These are phyloP conservation scores for Pachyseris speciosa DNA, from an alignment of 64 coral and sea anemone species.

Conservation along the genomic window DNA sequence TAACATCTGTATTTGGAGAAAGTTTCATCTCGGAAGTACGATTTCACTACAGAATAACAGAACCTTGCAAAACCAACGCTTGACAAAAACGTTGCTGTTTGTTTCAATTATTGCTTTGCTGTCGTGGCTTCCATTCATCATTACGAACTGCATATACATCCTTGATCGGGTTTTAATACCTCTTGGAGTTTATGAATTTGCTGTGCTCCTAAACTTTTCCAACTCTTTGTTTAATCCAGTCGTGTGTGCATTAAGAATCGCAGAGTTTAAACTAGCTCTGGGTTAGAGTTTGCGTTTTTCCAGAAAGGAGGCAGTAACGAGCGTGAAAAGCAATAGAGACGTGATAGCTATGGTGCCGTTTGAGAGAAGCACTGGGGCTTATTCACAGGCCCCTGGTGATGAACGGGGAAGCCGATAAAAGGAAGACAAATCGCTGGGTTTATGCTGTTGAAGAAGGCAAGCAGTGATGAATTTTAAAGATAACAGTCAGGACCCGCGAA, in stretches of 20 bases:
- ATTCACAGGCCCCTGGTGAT: no score
- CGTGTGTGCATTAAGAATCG: neutral
- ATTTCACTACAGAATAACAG: neutral
- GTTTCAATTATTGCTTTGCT: neutral
- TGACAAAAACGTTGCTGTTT: no score
- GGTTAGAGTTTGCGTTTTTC: neutral
- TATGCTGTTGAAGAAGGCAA: no score
- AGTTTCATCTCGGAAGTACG: neutral
- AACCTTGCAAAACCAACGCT: neutral
- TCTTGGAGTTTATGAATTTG: neutral
- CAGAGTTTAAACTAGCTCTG: neutral
- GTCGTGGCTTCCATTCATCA: neutral
- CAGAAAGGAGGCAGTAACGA: neutral
- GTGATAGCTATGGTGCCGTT: no score
- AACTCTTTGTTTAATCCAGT: neutral
- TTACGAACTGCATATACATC: neutral
- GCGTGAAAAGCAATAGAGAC: neutral
- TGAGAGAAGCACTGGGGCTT: no score
- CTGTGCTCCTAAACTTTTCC: neutral
- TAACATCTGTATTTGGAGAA: constrained; percentile 1
- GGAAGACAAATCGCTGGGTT: no score
- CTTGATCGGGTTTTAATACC: neutral
- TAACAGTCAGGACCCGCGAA: no score
- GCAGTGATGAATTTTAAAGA: no score
- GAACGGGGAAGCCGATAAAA: no score